phyloP scores from a whole-genome alignment of 2,113 vertebrate genomes.

The Pseudorectes ferrugineus region DNA sequence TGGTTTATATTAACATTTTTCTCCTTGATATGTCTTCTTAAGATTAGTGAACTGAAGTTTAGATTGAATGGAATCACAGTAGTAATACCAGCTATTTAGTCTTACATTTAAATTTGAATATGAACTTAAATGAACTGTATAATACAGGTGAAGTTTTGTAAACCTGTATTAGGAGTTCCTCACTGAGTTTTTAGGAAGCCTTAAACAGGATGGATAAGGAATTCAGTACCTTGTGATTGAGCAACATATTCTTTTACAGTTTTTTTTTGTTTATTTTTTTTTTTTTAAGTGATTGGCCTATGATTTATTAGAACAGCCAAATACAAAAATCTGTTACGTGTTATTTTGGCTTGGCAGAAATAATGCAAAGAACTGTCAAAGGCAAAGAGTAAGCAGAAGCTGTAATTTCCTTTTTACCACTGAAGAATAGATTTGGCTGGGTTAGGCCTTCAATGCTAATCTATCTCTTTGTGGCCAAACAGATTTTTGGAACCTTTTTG shows the following conservation, averaged over 20 bases:
- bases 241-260: not conserved
- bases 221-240: not conserved
- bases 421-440: conserved; percentile 49
- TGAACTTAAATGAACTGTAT: not conserved
- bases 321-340: conserved; percentile 6
- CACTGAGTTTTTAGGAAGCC: not conserved
- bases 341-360: conserved; percentile 52
- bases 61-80: not conserved
- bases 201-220: not conserved
- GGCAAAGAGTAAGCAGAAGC: conserved; percentile 37
- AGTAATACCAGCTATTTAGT: not conserved
- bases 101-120: not conserved
- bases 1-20: not conserved
- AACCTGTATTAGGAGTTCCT: not conserved
- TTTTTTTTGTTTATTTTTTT: not conserved
- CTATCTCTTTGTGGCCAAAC: conserved; percentile 51
- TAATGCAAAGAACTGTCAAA: conserved; percentile 36
- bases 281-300: not conserved
- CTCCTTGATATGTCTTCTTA: not conserved
- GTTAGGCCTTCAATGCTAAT: conserved; percentile 28
- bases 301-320: not conserved
- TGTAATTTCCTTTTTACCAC: conserved; percentile 56
- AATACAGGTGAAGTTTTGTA: not conserved
- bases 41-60: not conserved
- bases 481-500: conserved; percentile 51